Base-by-base conservation (phyloP, 92 coral and sea anemone species). In the Ricordea florida region DNA sequence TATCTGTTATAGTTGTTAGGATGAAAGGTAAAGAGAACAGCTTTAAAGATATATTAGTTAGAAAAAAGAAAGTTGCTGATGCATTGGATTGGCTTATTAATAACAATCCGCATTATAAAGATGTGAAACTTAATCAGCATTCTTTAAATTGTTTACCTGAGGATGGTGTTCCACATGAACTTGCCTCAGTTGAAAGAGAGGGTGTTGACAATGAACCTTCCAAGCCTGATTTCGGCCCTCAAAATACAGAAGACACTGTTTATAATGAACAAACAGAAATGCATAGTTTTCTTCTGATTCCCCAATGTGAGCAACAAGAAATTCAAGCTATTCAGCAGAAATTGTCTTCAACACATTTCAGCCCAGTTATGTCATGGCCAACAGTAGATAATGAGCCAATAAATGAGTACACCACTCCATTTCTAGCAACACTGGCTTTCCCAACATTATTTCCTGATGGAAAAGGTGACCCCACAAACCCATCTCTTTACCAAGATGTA, bases 1-100 rank as follows among this genome's bases (percentile, higher is more conserved):
- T 84, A 62, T 75, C 90, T 65, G 65, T 83, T 66, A 88, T 88
- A 69, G 64, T 79, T 79, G 94, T 89, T 20, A 88, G 47, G 49
- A 69, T 76, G 79, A 81, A 82, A 46, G 85, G 88, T 36, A 69
- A 82, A 72, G 78, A 83, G 46, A 78, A 74, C 71, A 69, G 61
- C 26, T 84, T 82, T 84, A 88, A 88, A 88, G 72, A 78, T 77
- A 82, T 72, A 11, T 53, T 67, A 49, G 93, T 89, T 6, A 44
- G 87, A 73, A 84, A 73, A 61, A 62, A 71, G 41, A 74, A 74
- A 4, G 90, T 83, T 57, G 69, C 74, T 52, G 69, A 66, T 77
- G 93, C 85, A 66, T 62, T 87, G 56, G 17, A 37, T 8, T 87
- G 93, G 93, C 74, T 82, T 57, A 84, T 51, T 25, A 63, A 62